Conservation (phyloP, 1,140 invertebrate genomes). For the Radopholus similis region DNA sequence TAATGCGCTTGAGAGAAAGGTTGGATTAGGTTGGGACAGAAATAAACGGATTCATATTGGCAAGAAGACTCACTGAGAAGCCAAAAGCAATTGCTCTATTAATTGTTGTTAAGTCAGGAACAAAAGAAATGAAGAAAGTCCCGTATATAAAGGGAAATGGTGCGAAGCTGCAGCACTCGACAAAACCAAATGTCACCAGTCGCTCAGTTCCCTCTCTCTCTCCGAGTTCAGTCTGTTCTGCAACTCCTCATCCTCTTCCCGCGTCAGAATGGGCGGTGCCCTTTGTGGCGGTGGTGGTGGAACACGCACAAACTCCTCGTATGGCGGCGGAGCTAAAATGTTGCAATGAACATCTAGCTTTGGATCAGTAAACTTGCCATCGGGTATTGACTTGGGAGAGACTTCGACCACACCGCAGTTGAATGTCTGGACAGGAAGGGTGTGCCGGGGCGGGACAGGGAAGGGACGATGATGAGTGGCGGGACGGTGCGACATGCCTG, state of each 20-base stretch:
- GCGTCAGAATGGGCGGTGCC: not conserved
- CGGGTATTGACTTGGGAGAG: too few species aligned
- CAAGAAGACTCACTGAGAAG: not conserved
- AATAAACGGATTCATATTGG: too few species aligned
- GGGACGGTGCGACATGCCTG: not conserved
- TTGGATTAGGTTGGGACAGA: too few species aligned
- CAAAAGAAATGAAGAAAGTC: not conserved
- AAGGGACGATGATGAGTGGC: not conserved
- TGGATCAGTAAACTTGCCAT: too few species aligned
- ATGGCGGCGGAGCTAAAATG: not conserved
- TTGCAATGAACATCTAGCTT: too few species aligned
- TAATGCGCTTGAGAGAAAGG: too few species aligned
- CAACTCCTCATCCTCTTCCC: not conserved
- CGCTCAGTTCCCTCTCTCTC: not conserved
- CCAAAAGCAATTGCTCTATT: not conserved
- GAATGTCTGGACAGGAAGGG: not conserved
- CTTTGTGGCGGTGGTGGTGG: not conserved
- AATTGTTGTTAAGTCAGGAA: not conserved
- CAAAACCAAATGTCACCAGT: not conserved
- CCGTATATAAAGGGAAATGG: not conserved
- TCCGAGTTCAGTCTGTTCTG: not conserved
- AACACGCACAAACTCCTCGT: conserved; percentile 2
- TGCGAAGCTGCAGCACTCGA: not conserved
- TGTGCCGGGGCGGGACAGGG: not conserved
- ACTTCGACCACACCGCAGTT: too few species aligned